Percentiles rank a stretch among this genome's conserved stretches.
Conservation (phyloP, 2,113 vertebrate genomes). For the Trichomycterus rosablanca region DNA sequence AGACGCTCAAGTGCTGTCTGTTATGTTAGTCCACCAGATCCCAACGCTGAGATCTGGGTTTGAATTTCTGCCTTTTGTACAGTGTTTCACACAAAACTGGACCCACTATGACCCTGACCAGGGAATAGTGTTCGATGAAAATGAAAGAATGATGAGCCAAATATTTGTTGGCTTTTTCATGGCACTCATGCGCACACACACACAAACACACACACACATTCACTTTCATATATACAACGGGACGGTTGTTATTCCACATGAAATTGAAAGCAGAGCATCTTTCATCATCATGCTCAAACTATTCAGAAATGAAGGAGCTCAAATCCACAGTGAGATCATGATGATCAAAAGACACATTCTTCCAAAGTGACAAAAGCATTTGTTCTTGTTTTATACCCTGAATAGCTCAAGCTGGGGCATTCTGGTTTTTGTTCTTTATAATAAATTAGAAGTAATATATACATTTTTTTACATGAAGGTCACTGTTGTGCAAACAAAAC, state of each 20-base stretch:
- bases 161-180: too few species aligned
- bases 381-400: conserved; percentile 38
- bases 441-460: conserved; percentile 15
- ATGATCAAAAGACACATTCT: conserved; percentile 42
- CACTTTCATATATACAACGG: too few species aligned
- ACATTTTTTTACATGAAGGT: neutral
- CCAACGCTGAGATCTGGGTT: too few species aligned
- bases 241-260: conserved; percentile 36
- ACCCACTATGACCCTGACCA: too few species aligned
- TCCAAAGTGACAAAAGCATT: conserved; percentile 43
- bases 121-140: too few species aligned
- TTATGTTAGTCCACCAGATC: too few species aligned
- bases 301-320: conserved; percentile 34
- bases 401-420: conserved; percentile 23
- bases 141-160: too few species aligned
- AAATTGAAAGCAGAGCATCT: conserved; percentile 45
- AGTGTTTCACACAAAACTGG: too few species aligned
- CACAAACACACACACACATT: conserved; percentile 16
- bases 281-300: conserved; percentile 35
- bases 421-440: conserved; percentile 16
- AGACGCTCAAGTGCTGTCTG: too few species aligned
- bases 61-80: too few species aligned
- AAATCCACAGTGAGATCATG: conserved; percentile 43
- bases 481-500: conserved; percentile 5
- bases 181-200: conserved; percentile 21